phyloP scores from a whole-genome alignment of 2,797 vertebrate genomes.

The Mormyrops attenuatus region DNA sequence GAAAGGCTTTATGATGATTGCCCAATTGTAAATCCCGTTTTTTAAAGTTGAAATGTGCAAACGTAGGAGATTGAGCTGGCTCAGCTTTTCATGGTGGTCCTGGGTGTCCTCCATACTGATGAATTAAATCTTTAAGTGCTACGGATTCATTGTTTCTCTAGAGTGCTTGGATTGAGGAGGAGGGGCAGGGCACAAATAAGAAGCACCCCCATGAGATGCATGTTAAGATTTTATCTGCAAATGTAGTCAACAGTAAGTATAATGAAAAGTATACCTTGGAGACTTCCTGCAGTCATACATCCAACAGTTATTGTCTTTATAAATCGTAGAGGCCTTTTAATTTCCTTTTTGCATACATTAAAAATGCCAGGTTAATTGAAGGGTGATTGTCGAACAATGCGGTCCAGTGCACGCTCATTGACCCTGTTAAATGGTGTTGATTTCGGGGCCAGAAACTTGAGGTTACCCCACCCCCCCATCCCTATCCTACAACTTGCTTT shows the following conservation, averaged over 20 bases:
- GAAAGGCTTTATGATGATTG: neutral
- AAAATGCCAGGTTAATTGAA: conserved; percentile 8
- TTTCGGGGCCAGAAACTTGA: neutral
- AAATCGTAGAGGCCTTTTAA: neutral
- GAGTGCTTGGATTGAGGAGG: neutral
- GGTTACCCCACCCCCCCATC: neutral
- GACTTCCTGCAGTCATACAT: neutral
- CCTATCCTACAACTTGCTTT: neutral
- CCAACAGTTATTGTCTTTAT: neutral
- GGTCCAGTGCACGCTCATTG: neutral
- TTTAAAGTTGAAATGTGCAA: neutral
- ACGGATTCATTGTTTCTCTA: neutral
- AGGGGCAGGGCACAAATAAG: neutral
- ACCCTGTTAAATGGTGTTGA: neutral
- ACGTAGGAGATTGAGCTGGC: neutral
- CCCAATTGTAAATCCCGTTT: neutral
- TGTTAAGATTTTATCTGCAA: neutral
- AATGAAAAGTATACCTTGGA: neutral
- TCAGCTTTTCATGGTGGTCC: neutral
- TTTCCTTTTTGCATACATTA: neutral
- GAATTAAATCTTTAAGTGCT: neutral
- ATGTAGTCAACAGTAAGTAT: neutral
- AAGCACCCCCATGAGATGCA: neutral
- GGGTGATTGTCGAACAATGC: neutral
- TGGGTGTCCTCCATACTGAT: neutral